Base-by-base conservation (phyloP, 1,140 invertebrate species). In the Heliconius hewitsoni region DNA sequence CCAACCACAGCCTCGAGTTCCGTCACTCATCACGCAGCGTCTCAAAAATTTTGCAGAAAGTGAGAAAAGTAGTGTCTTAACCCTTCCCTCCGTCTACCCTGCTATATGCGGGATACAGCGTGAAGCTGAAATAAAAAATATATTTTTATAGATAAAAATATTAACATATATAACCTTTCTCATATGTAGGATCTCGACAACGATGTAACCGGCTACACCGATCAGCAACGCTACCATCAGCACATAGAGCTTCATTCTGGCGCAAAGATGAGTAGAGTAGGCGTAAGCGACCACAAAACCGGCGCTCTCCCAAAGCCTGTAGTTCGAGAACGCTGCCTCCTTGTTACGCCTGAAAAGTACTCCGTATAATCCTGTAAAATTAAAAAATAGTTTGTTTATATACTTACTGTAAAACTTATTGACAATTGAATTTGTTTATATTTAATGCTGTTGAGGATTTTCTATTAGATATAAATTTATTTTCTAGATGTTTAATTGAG, bases 251-350 rank as follows among this genome's bases (percentile, higher is more conserved):
- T 99, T 99, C 96, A 97, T 97, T 9, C 97, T 95, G 23, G 98
- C 97, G 93, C 98, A 98, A 5, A 99, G 95, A 83, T 97, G 97
- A 4, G 97, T 98, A 78, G 97, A 98, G 93, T 98, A 97, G 1
- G 97, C 97, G 87, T 99, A 99, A 8, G 98, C 98, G 11, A 99
- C 96, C 1, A 99, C 98, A 85, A 99, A 98, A 0, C 99, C 99
- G 30, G 97, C 96, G 57, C 97, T 98, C 94, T 99, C 98, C 97
- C 98, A 98, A 23, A 99, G 96, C 70, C 98, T 96, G 94, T 98
- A 99, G 94, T 99, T 99, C 80, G 98, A 98, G 95, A 99, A 99
- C 0, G 98, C 98, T 1, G 98, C 98, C 92, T 99, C 98, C 88
- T 99, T 98, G 93, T 98, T 98, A 55, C 98, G 96, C 76, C 98